Conservation (phyloP, 64 coral and sea anemone genomes). For the Orbicella faveolata region DNA sequence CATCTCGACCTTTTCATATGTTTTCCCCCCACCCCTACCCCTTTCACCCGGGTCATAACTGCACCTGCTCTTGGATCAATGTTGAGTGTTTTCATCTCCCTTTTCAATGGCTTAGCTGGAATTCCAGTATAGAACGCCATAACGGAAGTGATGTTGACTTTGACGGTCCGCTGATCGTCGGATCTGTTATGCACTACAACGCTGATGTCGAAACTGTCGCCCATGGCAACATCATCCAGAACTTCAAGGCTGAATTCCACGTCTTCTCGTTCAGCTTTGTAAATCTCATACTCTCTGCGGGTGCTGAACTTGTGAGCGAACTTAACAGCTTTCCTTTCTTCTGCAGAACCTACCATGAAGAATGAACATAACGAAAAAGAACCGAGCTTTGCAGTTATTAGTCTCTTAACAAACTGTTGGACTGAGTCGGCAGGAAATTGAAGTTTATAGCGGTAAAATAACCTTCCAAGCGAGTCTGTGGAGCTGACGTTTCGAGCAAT, state of each 20-base stretch:
- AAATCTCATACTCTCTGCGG: constrained; percentile 59
- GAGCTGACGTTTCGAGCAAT: too few relatives aligned
- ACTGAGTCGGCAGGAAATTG: too few relatives aligned
- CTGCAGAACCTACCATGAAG: neutral
- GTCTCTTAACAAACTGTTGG: too few relatives aligned
- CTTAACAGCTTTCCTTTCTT: constrained; percentile 56
- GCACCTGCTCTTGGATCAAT: constrained; percentile 32
- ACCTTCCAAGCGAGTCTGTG: too few relatives aligned
- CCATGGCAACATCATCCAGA: neutral
- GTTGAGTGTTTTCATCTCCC: neutral
- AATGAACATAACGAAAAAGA: neutral
- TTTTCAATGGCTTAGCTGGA: constrained; percentile 30
- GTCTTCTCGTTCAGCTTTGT: constrained; percentile 23
- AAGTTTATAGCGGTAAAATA: too few relatives aligned
- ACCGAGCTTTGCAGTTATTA: too few relatives aligned
- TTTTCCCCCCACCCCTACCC: too few relatives aligned
- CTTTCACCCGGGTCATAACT: too few relatives aligned
- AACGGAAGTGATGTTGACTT: constrained; percentile 9
- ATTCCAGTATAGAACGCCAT: constrained; percentile 66
- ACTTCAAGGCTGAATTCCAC: constrained; percentile 27
- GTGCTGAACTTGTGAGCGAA: constrained; percentile 67
- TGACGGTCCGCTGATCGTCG: constrained; percentile 16
- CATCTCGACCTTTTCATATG: too few relatives aligned
- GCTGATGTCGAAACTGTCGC: constrained; percentile 41
- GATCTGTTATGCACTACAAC: constrained; percentile 33